A percentile compares a stretch with the other conserved stretches of the same genome.
These are phyloP conservation scores for Panagrolaimus sp. DNA, from an alignment of 1,140 invertebrate species.

Conservation along the genomic window DNA sequence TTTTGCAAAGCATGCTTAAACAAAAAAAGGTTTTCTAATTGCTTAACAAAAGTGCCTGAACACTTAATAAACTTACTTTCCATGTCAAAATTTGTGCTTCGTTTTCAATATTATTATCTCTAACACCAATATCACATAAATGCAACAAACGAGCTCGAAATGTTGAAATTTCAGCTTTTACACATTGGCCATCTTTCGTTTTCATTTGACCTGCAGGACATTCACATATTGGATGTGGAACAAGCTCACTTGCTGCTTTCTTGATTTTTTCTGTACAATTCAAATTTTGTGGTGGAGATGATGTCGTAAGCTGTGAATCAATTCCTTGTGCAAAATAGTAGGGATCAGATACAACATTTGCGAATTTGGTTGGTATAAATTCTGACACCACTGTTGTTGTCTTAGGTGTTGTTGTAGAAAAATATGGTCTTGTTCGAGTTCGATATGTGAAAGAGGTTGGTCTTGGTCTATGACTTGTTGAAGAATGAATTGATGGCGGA, in stretches of 20 bases:
- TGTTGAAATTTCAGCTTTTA: constrained; percentile 22
- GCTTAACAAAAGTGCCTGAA: too few species aligned
- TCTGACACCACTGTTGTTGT: background rate
- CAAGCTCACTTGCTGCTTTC: background rate
- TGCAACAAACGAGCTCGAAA: constrained; percentile 17
- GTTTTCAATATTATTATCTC: background rate
- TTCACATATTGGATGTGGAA: constrained; percentile 17
- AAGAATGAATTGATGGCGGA: too few species aligned
- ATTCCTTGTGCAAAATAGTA: background rate
- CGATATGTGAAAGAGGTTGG: background rate
- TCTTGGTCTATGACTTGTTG: background rate
- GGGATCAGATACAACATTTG: background rate
- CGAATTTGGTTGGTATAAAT: background rate
- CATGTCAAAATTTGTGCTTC: constrained; percentile 13
- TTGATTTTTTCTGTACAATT: constrained; percentile 6
- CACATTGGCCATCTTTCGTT: constrained; percentile 16
- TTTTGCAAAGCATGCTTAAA: too few species aligned
- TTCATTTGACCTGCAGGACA: constrained; percentile 32
- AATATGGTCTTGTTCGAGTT: too few species aligned
- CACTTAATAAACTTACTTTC: constrained; percentile 27
- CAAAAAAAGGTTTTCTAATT: too few species aligned
- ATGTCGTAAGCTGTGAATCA: background rate
- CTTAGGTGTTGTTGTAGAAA: background rate
- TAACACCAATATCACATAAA: constrained; percentile 21
- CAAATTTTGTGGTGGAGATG: background rate